Conservation (phyloP, 2,888 invertebrate species). For the Pocota personata region DNA sequence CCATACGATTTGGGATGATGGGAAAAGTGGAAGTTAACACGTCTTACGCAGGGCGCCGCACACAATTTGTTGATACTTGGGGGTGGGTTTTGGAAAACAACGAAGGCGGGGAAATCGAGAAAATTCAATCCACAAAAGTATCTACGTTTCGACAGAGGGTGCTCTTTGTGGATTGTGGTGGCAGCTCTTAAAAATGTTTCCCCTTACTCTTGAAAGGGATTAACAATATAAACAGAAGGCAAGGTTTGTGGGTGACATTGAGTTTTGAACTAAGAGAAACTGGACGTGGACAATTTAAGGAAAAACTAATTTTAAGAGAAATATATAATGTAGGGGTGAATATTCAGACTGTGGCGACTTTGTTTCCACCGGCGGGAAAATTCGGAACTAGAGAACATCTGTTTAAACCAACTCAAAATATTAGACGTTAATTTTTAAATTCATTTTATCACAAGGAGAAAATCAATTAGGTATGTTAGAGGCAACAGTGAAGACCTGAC, state of each 20-base stretch:
- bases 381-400: background rate
- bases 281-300: background rate
- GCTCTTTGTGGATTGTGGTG: slow-evolving; percentile 7
- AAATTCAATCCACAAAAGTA: slow-evolving; percentile 36
- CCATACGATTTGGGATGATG: slow-evolving; percentile 16
- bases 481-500: too few relatives aligned
- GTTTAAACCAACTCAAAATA: background rate
- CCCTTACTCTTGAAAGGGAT: background rate
- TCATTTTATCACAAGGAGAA: too few relatives aligned
- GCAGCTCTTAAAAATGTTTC: background rate
- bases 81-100: slow-evolving; percentile 62
- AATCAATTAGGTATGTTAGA: too few relatives aligned
- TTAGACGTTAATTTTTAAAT: background rate
- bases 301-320: slow-evolving; percentile 16
- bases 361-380: slow-evolving; percentile 7
- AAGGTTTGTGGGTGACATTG: slow-evolving; percentile 15
- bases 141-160: background rate
- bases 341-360: background rate
- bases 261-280: slow-evolving; percentile 38
- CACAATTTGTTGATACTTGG: slow-evolving; percentile 17
- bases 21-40: slow-evolving; percentile 57
- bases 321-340: background rate
- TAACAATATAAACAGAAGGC: background rate
- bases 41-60: slow-evolving; percentile 49
- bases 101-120: slow-evolving; percentile 47